Conservation (phyloP, 2,797 vertebrate species). For the Onychomys torridus region DNA sequence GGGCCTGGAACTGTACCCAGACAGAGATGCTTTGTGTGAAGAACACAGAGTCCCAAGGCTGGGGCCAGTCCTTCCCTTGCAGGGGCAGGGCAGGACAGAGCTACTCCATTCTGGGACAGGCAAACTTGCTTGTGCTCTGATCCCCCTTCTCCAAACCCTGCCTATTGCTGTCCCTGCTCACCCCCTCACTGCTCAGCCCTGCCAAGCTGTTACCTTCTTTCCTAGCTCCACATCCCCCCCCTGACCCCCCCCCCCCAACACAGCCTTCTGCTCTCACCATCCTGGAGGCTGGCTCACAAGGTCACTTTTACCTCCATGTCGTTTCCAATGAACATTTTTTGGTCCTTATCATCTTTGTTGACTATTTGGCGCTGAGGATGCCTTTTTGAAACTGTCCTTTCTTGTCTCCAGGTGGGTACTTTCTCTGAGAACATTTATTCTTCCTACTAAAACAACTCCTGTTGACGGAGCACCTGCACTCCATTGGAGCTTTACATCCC, state of each 20-base stretch:
- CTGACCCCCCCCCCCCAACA: background rate
- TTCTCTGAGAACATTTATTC: conserved; percentile 35
- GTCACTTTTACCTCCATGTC: conserved; percentile 56
- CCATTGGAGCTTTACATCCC: background rate
- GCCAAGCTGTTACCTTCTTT: conserved; percentile 15
- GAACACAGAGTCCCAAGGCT: conserved; percentile 33
- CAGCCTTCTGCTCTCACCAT: background rate
- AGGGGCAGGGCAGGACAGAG: background rate
- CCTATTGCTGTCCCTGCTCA: background rate
- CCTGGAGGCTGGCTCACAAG: conserved; percentile 39
- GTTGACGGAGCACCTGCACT: conserved; percentile 5
- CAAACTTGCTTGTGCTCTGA: background rate
- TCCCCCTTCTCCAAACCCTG: background rate
- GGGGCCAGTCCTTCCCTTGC: background rate
- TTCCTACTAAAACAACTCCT: conserved; percentile 34
- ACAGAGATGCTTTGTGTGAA: conserved; percentile 66
- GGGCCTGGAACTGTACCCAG: background rate
- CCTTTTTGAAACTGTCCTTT: conserved; percentile 35
- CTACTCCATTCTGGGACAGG: background rate
- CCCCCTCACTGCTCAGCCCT: background rate
- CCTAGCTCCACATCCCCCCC: background rate
- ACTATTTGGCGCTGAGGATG: background rate
- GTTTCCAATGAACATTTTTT: background rate
- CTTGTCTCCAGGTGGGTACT: background rate
- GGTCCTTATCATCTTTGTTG: conserved; percentile 28